phyloP scores from a whole-genome alignment of 2,113 vertebrate genomes.

The Phylloscopus trochilus region DNA sequence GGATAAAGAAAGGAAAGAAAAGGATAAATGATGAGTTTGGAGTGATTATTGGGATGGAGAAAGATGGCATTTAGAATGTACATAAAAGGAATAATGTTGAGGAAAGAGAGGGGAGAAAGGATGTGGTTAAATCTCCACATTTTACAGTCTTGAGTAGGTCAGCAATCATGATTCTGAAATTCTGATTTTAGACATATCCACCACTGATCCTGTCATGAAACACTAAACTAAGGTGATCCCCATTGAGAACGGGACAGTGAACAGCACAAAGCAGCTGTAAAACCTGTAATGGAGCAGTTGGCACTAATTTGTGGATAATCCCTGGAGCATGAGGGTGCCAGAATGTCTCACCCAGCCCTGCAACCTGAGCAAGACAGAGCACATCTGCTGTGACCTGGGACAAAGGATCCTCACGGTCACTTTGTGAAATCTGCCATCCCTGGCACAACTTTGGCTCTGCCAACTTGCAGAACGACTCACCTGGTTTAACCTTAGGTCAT shows the following conservation, averaged over 20 bases:
- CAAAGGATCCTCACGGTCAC: not conserved
- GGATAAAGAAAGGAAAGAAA: not conserved
- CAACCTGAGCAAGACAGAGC: not conserved
- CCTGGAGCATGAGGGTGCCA: not conserved
- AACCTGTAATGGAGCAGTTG: not conserved
- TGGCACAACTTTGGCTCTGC: not conserved
- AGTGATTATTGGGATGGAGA: not conserved
- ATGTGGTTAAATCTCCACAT: not conserved
- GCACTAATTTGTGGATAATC: not conserved
- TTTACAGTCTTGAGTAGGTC: not conserved
- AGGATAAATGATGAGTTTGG: not conserved
- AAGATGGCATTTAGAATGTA: not conserved
- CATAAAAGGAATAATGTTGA: not conserved
- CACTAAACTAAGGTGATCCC: not conserved
- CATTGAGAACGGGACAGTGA: not conserved
- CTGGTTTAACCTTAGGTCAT: not conserved
- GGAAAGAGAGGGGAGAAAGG: not conserved
- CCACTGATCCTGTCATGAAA: not conserved
- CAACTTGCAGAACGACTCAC: not conserved
- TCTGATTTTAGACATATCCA: not conserved
- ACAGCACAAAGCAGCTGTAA: not conserved
- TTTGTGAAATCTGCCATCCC: not conserved
- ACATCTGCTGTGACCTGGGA: not conserved
- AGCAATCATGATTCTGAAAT: accelerated
- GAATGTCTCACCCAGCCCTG: not conserved